Evolutionary conservation across 2,797 vertebrate genomes (phyloP), one percentile per base, ranked within the genome.

Genomic region (Ptychadena robeensis): DNA sequence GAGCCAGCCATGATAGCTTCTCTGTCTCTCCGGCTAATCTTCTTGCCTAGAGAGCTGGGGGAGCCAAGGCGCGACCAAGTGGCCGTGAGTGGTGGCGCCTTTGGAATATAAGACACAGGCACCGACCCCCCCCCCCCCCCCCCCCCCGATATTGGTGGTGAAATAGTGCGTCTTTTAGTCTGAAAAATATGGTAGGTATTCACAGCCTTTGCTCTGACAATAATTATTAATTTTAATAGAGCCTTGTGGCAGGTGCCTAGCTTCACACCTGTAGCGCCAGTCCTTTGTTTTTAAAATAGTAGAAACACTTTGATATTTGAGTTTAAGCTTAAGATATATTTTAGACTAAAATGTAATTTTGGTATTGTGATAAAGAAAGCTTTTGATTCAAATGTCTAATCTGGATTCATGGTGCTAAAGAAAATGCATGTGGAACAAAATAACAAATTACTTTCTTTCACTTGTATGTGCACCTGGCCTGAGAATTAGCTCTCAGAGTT

Each of bases 401-500:
- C 9, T 65, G 30, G 28, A 65, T 65, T 31, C 27, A 76, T 37
- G 38, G 27, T 38, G 73, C 31, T 18, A 65, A 76, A 63, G 44
- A 53, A 74, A 31, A 69, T 63, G 53, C 15, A 70, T 32, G 25
- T 34, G 64, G 14, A 44, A 63, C 59, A 66, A 71, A 64, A 40
- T 32, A 69, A 65, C 37, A 71, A 77, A 32, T 83, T 71, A 70
- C 59, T 74, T 72, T 77, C 9, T 25, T 34, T 31, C 30, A 34
- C 11, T 64, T 61, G 81, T 68, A 44, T 30, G 3, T 71, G 81
- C 73, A 82, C 81, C 81, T 82, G 73, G 37, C 40, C 40, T 70
- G 59, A 32, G 65, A 44, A 70, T 63, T 40, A 40, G 59, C 59
- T 64, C n/a, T 30, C 35, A 35, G 30, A 81, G 73, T 25, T 38